Conservation (phyloP, 2,888 invertebrate species). For the Dicyrtomina minuta region DNA sequence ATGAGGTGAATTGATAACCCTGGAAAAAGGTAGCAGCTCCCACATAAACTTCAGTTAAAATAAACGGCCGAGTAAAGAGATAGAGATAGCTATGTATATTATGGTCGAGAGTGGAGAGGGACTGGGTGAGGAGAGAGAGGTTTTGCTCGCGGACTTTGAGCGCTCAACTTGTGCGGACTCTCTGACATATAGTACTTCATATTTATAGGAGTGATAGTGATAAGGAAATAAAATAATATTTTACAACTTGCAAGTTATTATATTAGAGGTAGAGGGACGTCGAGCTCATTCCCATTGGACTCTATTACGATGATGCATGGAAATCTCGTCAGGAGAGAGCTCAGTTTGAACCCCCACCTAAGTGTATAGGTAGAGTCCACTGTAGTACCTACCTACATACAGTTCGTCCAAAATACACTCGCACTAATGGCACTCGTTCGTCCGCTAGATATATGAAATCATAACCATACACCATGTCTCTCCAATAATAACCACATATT, state of each 20-base stretch:
- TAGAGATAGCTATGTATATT: neutral
- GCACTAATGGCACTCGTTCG: too few species aligned
- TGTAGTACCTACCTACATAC: too few species aligned
- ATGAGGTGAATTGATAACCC: conserved; percentile 32
- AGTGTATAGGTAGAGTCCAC: neutral
- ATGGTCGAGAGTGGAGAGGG: conserved; percentile 1
- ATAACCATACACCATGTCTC: too few species aligned
- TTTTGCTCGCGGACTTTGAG: too few species aligned
- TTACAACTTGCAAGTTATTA: conserved; percentile 22
- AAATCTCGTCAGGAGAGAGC: conserved; percentile 21
- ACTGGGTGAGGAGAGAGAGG: neutral
- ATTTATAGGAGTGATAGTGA: conserved; percentile 17
- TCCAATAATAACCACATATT: too few species aligned
- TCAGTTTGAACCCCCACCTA: conserved; percentile 24
- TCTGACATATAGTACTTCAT: too few species aligned
- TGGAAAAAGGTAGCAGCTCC: conserved; percentile 14
- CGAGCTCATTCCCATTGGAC: conserved; percentile 26
- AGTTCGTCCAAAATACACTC: too few species aligned
- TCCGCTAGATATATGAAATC: too few species aligned
- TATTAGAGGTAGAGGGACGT: conserved; percentile 13
- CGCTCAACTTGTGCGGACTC: too few species aligned
- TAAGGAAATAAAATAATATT: conserved; percentile 32
- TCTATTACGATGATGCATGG: conserved; percentile 31
- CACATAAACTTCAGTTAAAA: conserved; percentile 17
- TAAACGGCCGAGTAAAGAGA: conserved; percentile 16